Conservation (phyloP, 2,797 vertebrate genomes). For the Neosalanx taihuensis region DNA sequence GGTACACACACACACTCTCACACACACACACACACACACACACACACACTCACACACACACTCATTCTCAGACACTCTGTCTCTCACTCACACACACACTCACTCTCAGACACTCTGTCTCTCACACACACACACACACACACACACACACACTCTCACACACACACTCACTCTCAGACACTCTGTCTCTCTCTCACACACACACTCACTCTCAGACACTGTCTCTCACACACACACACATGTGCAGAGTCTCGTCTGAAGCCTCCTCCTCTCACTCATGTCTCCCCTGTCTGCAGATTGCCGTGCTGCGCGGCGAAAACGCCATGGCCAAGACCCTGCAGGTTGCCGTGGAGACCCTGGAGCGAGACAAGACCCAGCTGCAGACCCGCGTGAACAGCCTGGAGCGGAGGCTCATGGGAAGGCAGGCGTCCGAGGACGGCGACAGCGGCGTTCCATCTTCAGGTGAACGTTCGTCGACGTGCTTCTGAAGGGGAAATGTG, state of each 20-base stretch:
- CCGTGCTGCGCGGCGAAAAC: slow-evolving; percentile 84
- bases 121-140: not conserved
- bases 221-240: too few species aligned
- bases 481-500: not conserved
- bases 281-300: slow-evolving; percentile 71
- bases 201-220: too few species aligned
- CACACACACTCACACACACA: not conserved
- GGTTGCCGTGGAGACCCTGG: slow-evolving; percentile 83
- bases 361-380: slow-evolving; percentile 88
- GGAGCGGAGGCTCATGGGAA: slow-evolving; percentile 85
- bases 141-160: not conserved
- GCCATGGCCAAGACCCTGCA: slow-evolving; percentile 86
- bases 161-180: not conserved
- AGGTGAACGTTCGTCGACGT: slow-evolving; percentile 65
- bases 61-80: not conserved
- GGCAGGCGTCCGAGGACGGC: slow-evolving; percentile 64
- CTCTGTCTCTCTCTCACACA: too few species aligned
- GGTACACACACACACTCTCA: slow-evolving; percentile 61
- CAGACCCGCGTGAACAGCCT: slow-evolving; percentile 83
- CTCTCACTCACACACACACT: not conserved
- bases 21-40: not conserved
- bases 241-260: not conserved
- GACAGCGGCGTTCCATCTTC: slow-evolving; percentile 58
- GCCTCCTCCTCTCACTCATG: too few species aligned
- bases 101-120: not conserved